Evolutionary conservation across 2,797 vertebrate species (phyloP), one percentile per base, ranked within the genome.

Genomic region (Tenualosa thibaudeaui): DNA sequence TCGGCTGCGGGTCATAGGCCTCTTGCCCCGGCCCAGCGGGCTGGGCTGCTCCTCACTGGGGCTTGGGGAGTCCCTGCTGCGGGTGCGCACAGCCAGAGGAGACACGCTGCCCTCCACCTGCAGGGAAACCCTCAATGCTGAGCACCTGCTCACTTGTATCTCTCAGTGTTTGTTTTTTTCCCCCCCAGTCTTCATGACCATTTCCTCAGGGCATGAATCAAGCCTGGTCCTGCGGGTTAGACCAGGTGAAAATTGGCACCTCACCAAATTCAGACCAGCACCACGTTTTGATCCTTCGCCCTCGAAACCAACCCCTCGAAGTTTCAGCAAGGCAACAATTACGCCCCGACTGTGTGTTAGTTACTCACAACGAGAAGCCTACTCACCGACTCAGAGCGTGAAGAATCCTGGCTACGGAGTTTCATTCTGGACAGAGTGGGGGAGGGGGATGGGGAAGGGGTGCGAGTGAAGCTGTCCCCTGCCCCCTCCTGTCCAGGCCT

Each of bases 341-440:
- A 58, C 54, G 15, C 15, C 54, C 19, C 2, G 54, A 54, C 53
- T 56, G 17, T 0, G 58, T 62, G 7, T n/a, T 58, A 54, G 15
- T 17, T 15, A 15, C 65, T 37, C 6, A 12, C 26, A 71, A 15
- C 5, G 7, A 43, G 17, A 43, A 40, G 68, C 40, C 4, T 17
- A 75, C 71, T 78, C 19, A 78, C 71, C 40, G 71, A 78, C 7
- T 96, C 95, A 81, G 91, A 86, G 54, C 94, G 92, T 0, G 90
- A 90, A 1, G 92, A 81, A 86, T 99, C 98, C 90, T 97, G 97
- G 92, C 98, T 99, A 24, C 98, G 94, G 0, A 98, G 96, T 75
- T 97, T 95, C 96, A 98, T 98, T 87, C 97, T 94, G 78, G 94
- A 94, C 0, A 97, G 96, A 82, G 89, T 87, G 15, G 85, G 86